Evolutionary conservation across 1,140 invertebrate species (phyloP).

Genomic region (Teleopsis dalmanni): DNA sequence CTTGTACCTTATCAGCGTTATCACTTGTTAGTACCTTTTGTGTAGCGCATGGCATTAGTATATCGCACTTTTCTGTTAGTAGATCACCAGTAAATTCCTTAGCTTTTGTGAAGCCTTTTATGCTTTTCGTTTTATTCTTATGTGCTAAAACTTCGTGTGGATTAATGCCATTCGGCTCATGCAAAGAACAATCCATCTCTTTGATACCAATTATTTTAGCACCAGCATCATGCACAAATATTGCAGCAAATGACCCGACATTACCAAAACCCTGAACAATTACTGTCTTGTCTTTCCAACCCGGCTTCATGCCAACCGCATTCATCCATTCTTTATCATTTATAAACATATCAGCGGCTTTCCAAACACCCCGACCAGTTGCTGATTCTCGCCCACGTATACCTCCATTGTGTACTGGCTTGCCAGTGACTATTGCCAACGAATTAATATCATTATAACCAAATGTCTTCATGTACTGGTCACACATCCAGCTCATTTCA

Average conservation of each 20-base stretch:
- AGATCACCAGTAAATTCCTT: slow-evolving; percentile 53
- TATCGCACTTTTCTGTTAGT: slow-evolving; percentile 73
- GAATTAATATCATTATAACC: slow-evolving; percentile 73
- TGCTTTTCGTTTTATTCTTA: slow-evolving; percentile 54
- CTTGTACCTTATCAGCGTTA: slow-evolving; percentile 70
- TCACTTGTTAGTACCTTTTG: slow-evolving; percentile 72
- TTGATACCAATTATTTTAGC: slow-evolving; percentile 74
- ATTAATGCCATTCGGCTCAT: slow-evolving; percentile 72
- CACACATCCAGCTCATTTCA: slow-evolving; percentile 81
- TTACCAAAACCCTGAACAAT: slow-evolving; percentile 89
- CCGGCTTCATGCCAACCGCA: slow-evolving; percentile 61
- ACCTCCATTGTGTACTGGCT: slow-evolving; percentile 65
- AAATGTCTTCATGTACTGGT: slow-evolving; percentile 73
- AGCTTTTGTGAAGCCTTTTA: slow-evolving; percentile 68
- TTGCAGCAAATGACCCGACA: slow-evolving; percentile 71
- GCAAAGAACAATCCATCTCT: slow-evolving; percentile 64
- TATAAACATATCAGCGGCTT: slow-evolving; percentile 71
- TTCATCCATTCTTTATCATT: slow-evolving; percentile 73
- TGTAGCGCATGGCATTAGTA: slow-evolving; percentile 76
- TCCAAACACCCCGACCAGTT: slow-evolving; percentile 81
- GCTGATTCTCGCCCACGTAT: slow-evolving; percentile 82
- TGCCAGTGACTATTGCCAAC: slow-evolving; percentile 78
- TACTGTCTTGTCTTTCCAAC: slow-evolving; percentile 69
- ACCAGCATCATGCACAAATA: slow-evolving; percentile 68
- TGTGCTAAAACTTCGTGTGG: slow-evolving; percentile 53